Evolutionary conservation across 2,113 vertebrate species (phyloP), one percentile per base, ranked within the genome.

Genomic region (Panthera leo): DNA sequence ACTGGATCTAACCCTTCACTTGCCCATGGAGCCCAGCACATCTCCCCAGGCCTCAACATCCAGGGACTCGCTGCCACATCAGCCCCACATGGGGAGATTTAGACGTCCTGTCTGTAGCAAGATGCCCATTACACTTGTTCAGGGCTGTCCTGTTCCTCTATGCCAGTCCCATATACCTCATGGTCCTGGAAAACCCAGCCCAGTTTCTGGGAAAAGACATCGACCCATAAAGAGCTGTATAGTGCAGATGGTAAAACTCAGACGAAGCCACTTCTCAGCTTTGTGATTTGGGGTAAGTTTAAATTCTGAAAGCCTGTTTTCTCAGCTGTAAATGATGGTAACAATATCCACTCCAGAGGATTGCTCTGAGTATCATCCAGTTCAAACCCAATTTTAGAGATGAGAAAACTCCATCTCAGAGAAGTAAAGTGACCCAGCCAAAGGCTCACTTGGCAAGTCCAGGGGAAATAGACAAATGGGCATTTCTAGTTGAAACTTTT

Each of bases 171-270:
- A 67, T 31, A 61, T 63, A 85, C 12, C 39, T 92, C 27, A 13
- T 34, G 48, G 61, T 63, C 31, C 58, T 19, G n/a, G 29, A 36
- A 97, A 92, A 87, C 51, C 15, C 6, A 10, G 55, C 27, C 68
- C 84, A 71, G 3, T 85, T 95, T 92, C 85, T 88, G 76, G 85
- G 39, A 42, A 95, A 93, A 96, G 61, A 55, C 18, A 85, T 0
- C 73, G 51, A 67, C 31, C 36, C 65, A n/a, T 36, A 42, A 85
- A 97, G 70, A 63, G 5, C 27, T 45, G 6, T 48, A 42, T 48
- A 42, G 79, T 58, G 3, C 25, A 58, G 51, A 61, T 21, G 3
- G 23, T 25, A 85, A 91, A 82, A 93, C 14, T 86, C 11, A 65
- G 76, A 68, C 29, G 82, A 70, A 39, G 55, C 31, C 36, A 88